These are phyloP conservation scores for Drosophila quadrilineata DNA, from an alignment of 1,140 invertebrate genomes.

Conservation along the genomic window DNA sequence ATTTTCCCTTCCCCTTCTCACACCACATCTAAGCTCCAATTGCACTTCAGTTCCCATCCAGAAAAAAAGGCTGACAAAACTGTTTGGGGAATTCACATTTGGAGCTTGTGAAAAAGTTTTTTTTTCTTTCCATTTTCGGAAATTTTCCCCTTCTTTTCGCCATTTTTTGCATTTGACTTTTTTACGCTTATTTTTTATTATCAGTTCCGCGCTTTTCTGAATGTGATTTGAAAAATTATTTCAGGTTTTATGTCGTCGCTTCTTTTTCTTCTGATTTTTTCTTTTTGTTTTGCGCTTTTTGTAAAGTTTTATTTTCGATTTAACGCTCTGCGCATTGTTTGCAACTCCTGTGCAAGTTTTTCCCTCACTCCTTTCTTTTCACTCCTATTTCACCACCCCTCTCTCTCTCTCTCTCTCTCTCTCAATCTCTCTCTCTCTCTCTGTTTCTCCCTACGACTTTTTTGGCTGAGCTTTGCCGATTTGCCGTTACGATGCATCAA, in stretches of 20 bases:
- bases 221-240: conserved; percentile 54
- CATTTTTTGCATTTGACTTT: conserved; percentile 42
- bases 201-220: conserved; percentile 26
- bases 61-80: no score
- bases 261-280: conserved; percentile 3
- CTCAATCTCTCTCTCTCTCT: no score
- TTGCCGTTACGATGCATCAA: conserved; percentile 22
- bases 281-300: conserved; percentile 6
- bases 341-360: no score
- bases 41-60: no score
- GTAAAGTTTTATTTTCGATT: conserved; percentile 53
- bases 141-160: conserved; percentile 14
- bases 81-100: conserved; percentile 55
- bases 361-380: no score
- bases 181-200: conserved; percentile 46
- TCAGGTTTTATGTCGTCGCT: conserved; percentile 26
- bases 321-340: conserved; percentile 47
- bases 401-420: not conserved
- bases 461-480: conserved; percentile 4
- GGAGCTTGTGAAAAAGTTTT: conserved; percentile 39
- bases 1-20: no score
- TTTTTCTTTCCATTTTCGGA: conserved; percentile 39
- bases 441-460: not conserved
- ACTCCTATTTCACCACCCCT: no score
- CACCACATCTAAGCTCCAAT: no score